Evolutionary conservation across 1,140 invertebrate genomes (phyloP), one percentile per base, ranked within the genome.

Genomic region (Coptotermes formosanus): DNA sequence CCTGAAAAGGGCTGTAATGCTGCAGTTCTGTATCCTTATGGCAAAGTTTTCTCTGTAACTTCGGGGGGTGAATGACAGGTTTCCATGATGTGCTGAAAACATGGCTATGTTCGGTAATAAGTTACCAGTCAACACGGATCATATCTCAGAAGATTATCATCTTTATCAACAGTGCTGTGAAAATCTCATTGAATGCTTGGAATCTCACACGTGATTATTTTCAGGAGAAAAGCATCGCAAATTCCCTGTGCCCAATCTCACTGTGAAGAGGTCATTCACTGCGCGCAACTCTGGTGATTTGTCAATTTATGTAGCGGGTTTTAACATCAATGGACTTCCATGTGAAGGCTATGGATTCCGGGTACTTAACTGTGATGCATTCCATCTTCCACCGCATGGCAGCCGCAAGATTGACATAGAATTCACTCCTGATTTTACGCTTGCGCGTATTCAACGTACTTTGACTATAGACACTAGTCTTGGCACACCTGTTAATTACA

Each of bases 341-440:
- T 98, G 97, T 89, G 95, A 96, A 91, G 97, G 97, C 8, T 97
- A 96, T 90, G 97, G 97, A 19, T 99, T 97, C 89, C 94, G 93
- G 89, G 94, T 98, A 32, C 91, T 97, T 38, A 95, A 98, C 88
- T 99, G 98, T 91, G 92, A 93, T 44, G 94, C 95, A 19, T 98
- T 98, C 90, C 92, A 94, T 75, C 92, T 99, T 64, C 91, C 91
- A 85, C 96, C 97, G 25, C 98, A 98, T 91, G 94, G 93, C 19
- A 96, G 95, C n/a, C 93, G 93, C 88, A 96, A 95, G 90, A 94
- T 99, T 48, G 97, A 98, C 89, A 96, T 99, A 88, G 95, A 96
- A 85, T 99, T 98, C 90, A 97, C 96, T 1, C 96, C 98, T 14
- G 98, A 99, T 92, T 98, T 98, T 89, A 97, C 98, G 8, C 92